Base-by-base conservation (phyloP, 2,797 vertebrate genomes). In the Typhlichthys subterraneus region DNA sequence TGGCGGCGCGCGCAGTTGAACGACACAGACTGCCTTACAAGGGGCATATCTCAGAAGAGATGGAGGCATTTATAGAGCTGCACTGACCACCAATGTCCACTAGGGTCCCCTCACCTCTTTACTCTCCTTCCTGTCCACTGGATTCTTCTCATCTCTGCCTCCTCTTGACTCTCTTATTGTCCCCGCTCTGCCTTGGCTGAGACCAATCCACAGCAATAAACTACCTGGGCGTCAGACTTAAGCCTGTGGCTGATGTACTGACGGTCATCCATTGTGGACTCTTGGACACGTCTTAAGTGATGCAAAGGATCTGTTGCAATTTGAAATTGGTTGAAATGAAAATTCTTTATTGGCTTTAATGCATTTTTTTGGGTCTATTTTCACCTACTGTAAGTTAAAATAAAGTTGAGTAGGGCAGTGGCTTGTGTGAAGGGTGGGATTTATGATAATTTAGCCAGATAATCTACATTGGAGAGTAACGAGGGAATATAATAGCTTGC, bases 1-100 rank as follows among this genome's bases (percentile, higher is more conserved):
- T 99, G 88, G 96, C 97, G 0, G 97, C 97, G 47, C 95, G 95
- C 1, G 94, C 95, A 7, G 90, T 99, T 33, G 95, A 95, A 79
- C 94, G 90, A 84, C 95, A 97, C 93, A 95, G 95, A 93, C 90
- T 98, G 61, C 95, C 95, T 63, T 99, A 98, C 88, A 95, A 96
- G 82, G 96, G 97, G 14, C 94, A 95, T 57, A 96, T 98, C 89
- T 95, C 97, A 0, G 95, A 98, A 76, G 95, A 97, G 86, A 94
- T 99, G 88, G 97, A 97, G 89, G 94, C 95, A 47, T 98, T 99
- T 87, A 97, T 99, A 52, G 94, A 98, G 83, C 92, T 98, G 75
- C 97, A 98, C 89, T 98, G 93, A 95, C 52, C 68, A 66, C 75
- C 47, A 13, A 61, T 42, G n/a, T 70, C 29, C 58, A 47, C 38